These are phyloP conservation scores for Channa striata DNA, from an alignment of 2,797 vertebrate genomes.

Conservation along the genomic window DNA sequence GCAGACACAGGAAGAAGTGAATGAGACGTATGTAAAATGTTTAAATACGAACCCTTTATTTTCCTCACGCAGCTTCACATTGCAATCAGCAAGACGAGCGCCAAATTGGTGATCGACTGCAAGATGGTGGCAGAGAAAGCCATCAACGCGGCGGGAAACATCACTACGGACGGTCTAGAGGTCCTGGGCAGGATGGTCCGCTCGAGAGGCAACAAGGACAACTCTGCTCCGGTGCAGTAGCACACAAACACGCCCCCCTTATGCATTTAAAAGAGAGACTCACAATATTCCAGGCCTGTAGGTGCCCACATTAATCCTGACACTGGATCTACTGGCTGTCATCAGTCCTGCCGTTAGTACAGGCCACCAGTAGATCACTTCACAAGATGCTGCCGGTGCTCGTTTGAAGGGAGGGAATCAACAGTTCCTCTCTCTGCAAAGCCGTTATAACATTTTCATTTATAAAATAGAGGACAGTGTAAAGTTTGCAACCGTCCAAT, in stretches of 20 bases:
- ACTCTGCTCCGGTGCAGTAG: slow-evolving; percentile 90
- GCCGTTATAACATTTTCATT: no score
- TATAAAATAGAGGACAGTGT: no score
- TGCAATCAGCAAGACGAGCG: slow-evolving; percentile 90
- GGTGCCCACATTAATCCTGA: no score
- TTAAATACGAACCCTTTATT: not conserved
- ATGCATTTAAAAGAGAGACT: no score
- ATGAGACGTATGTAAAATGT: not conserved
- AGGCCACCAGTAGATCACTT: no score
- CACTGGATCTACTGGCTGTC: no score
- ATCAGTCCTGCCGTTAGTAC: no score
- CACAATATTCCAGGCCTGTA: no score
- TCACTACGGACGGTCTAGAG: slow-evolving; percentile 90
- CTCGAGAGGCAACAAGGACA: slow-evolving; percentile 90
- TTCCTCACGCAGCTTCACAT: slow-evolving; percentile 88
- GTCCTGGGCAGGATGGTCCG: slow-evolving; percentile 94
- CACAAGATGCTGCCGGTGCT: no score
- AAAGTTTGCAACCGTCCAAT: no score
- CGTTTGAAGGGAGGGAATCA: no score
- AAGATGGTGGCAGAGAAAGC: slow-evolving; percentile 88
- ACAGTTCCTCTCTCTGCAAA: no score
- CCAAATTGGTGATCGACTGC: slow-evolving; percentile 92
- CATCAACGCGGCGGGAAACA: slow-evolving; percentile 92
- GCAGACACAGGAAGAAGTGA: not conserved
- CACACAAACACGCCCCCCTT: not conserved